Conservation (phyloP, 2,888 invertebrate species). For the Azorinus chamasolen region DNA sequence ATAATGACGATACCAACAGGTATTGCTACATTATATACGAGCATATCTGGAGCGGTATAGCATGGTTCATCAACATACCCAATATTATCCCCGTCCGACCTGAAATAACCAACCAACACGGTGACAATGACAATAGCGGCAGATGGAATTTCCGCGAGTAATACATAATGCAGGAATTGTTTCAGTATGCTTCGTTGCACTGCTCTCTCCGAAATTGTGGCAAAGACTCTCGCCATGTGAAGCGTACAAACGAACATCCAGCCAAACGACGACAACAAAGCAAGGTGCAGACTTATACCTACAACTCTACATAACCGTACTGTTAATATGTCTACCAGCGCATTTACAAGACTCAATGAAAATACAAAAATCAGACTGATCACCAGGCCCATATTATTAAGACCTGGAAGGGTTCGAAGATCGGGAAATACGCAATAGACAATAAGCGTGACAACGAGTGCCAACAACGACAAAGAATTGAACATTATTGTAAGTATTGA, state of each 20-base stretch:
- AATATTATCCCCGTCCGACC: background rate
- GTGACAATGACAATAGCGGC: constrained; percentile 12
- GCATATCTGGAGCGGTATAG: constrained; percentile 33
- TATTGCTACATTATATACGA: constrained; percentile 40
- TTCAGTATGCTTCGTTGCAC: constrained; percentile 1
- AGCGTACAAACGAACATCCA: constrained; percentile 45
- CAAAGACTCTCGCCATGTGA: constrained; percentile 55
- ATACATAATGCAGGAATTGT: constrained; percentile 14
- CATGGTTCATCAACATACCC: constrained; percentile 51
- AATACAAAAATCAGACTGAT: constrained; percentile 1
- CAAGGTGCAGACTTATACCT: constrained; percentile 3
- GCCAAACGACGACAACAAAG: constrained; percentile 10
- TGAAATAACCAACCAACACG: constrained; percentile 4
- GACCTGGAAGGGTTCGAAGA: constrained; percentile 9
- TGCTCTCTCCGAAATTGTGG: constrained; percentile 23
- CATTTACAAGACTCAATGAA: background rate
- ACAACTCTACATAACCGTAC: constrained; percentile 3
- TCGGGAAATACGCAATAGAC: constrained; percentile 1
- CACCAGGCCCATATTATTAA: constrained; percentile 17
- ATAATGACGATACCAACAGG: constrained; percentile 41
- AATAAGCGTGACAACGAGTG: background rate
- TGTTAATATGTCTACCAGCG: background rate
- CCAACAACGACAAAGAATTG: no score
- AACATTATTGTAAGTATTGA: no score
- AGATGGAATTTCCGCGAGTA: constrained; percentile 4